Conservation (phyloP, 2,113 vertebrate species). For the Bufo gargarizans region DNA sequence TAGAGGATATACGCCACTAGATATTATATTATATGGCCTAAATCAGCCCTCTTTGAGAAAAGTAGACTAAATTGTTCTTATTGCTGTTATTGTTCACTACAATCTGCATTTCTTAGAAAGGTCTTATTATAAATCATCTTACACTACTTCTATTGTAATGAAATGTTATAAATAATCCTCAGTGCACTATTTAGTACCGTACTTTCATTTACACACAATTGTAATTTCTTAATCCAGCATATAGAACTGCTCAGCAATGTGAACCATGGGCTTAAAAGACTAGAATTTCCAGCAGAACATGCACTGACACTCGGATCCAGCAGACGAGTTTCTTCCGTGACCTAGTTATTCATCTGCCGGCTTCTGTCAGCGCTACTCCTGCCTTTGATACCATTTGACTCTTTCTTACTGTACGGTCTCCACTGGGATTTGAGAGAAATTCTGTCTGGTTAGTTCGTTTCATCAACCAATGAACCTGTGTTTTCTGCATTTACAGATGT, state of each 20-base stretch:
- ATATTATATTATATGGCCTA: too few relatives aligned
- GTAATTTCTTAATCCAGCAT: not conserved
- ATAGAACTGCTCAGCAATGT: not conserved
- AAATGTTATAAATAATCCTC: not conserved
- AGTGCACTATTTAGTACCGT: not conserved
- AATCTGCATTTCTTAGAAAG: too few relatives aligned
- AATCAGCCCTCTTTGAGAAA: too few relatives aligned
- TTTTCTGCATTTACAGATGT: constrained; percentile 48
- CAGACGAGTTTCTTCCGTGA: not conserved
- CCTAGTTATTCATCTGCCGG: constrained; percentile 33
- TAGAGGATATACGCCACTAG: not conserved
- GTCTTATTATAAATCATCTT: too few relatives aligned
- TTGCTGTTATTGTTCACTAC: too few relatives aligned
- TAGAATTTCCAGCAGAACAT: constrained; percentile 14
- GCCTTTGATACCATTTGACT: constrained; percentile 45
- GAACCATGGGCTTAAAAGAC: not conserved
- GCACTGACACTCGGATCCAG: not conserved
- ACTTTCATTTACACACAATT: not conserved
- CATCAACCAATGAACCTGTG: constrained; percentile 38
- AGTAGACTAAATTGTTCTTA: too few relatives aligned
- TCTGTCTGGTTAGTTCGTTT: constrained; percentile 32
- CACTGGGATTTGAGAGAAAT: constrained; percentile 34
- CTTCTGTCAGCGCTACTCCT: constrained; percentile 23
- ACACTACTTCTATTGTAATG: too few relatives aligned
- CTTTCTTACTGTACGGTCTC: constrained; percentile 34